Conservation (phyloP, 2,888 invertebrate genomes). For the Tenodera sinensis region DNA sequence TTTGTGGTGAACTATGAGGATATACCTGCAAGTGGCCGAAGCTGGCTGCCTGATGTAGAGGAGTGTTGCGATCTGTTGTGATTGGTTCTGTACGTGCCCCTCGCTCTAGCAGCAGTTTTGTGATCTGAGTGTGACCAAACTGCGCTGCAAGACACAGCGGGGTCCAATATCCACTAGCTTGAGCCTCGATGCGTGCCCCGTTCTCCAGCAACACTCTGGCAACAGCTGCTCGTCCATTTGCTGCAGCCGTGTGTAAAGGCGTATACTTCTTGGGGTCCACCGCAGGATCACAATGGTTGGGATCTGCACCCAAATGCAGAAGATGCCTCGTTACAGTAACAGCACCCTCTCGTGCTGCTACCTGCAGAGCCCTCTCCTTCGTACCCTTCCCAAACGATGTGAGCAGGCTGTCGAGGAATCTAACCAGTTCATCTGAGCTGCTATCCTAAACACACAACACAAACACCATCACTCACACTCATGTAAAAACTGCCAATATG, state of each 20-base stretch:
- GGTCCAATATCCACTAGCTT: not conserved
- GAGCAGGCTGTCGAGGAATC: not conserved
- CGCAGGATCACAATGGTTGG: not conserved
- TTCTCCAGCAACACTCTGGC: not conserved
- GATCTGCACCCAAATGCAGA: not conserved
- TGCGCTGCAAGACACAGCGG: not conserved
- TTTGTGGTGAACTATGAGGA: too few species aligned
- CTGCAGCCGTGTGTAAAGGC: not conserved
- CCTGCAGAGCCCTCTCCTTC: not conserved
- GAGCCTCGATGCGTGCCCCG: not conserved
- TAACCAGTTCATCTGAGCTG: not conserved
- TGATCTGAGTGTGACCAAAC: not conserved
- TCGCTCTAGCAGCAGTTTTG: not conserved
- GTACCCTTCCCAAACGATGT: not conserved
- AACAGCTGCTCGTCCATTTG: not conserved
- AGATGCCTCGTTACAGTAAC: not conserved
- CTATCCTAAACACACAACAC: not conserved
- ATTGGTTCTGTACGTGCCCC: not conserved
- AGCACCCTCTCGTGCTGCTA: not conserved
- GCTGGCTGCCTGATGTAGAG: not conserved
- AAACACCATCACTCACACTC: too few species aligned
- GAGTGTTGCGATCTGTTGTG: not conserved
- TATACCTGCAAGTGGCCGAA: not conserved
- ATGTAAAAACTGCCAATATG: too few species aligned
- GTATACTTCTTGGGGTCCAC: not conserved